Evolutionary conservation across 2,113 vertebrate species (phyloP), one percentile per base, ranked within the genome.

Genomic region (Alaudala cheleensis): DNA sequence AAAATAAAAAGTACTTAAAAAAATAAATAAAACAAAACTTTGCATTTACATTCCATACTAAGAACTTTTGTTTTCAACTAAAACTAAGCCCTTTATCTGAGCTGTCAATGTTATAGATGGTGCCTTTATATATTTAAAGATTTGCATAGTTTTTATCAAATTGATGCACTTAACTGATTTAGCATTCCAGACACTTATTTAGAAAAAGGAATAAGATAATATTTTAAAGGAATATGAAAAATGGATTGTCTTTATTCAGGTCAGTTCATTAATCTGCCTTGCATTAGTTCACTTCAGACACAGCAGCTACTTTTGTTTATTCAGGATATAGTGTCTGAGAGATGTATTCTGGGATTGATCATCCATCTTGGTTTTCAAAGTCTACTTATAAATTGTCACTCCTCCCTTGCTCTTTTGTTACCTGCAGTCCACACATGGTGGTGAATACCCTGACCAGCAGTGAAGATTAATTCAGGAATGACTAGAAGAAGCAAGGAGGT

Each of bases 21-120:
- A 81, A 60, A 6, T 40, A 93, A 86, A 83, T 37, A 95, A 92
- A 83, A 45, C 24, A 86, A 95, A 67, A 72, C 19, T 94, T 94
- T 94, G 31, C 37, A 88, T 97, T 97, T 97, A 74, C 76, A 96
- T 96, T 84, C 87, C 65, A 39, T 86, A 81, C 79, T 83, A 47
- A 42, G 34, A 96, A 92, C 86, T 97, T 95, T 85, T 78, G 96
- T 94, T 96, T 97, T 95, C 91, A 91, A 85, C 62, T 83, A 60
- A 92, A 96, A 93, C 84, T 67, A 80, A 90, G 94, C 51, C 21
- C 64, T 97, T 98, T 98, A 97, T 98, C 97, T 95, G 85, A 95
- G 88, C 94, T 98, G 98, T 98, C 97, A 98, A 42, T 82, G 71
- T 98, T 97, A 98, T 97, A 97, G 94, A 98, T 98, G 97, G 86